Conservation (phyloP, 2,888 invertebrate genomes). For the Augochlorella aurata region DNA sequence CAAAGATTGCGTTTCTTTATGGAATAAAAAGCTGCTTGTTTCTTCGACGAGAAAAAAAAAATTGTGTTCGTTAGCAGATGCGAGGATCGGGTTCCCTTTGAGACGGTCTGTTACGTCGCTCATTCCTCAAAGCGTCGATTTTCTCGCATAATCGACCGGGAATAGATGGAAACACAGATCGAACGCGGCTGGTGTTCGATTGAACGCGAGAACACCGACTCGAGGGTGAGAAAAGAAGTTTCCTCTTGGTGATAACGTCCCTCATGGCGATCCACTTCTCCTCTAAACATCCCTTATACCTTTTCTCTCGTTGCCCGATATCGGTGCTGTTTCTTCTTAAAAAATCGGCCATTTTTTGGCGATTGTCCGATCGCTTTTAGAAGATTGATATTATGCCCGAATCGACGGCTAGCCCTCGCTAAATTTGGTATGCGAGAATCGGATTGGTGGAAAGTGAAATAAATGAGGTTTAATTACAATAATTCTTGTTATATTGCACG, state of each 20-base stretch:
- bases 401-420: neutral
- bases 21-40: neutral
- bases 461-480: no score
- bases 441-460: no score
- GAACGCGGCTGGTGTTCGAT: slow-evolving; percentile 25
- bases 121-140: slow-evolving; percentile 9
- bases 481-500: no score
- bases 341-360: slow-evolving; percentile 24
- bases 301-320: slow-evolving; percentile 5
- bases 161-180: slow-evolving; percentile 45
- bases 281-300: slow-evolving; percentile 28
- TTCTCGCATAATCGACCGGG: slow-evolving; percentile 12
- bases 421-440: neutral
- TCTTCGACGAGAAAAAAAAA: neutral
- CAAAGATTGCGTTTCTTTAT: neutral
- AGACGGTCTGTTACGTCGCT: slow-evolving; percentile 5
- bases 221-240: slow-evolving; percentile 42
- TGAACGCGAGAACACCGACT: slow-evolving; percentile 27
- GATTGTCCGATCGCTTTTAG: neutral
- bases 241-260: slow-evolving; percentile 42
- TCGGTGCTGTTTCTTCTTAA: slow-evolving; percentile 11
- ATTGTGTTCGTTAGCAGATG: neutral
- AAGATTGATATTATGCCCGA: neutral
- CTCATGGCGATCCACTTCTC: slow-evolving; percentile 2
- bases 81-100: slow-evolving; percentile 35